Evolutionary conservation across 2,888 invertebrate genomes (phyloP), one percentile per base, ranked within the genome.

Genomic region (Acleris laterana): DNA sequence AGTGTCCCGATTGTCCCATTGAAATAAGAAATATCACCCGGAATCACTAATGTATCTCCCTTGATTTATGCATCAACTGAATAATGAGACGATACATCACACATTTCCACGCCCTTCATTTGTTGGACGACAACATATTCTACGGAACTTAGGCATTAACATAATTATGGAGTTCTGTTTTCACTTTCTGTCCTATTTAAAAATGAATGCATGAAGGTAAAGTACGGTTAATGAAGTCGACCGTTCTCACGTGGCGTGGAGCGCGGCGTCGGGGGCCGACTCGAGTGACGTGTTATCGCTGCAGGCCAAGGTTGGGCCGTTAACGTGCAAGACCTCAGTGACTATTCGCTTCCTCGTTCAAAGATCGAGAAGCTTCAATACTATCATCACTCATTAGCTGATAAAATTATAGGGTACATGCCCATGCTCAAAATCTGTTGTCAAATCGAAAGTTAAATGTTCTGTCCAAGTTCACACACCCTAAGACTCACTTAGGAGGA

Each of bases 11-110:
- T 80, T 81, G 80, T 80, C 74, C 77, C 78, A 81, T 82, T 80
- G 74, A 75, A 79, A 83, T 83, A 72, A 74, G 71, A 78, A 74
- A 79, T 78, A 79, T 81, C 78, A 32, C 28, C 28, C 50, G 72
- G 82, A 85, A 83, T 86, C 82, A 85, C 71, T 85, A 84, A 87
- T 87, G 84, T 80, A 78, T 78, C 80, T 76, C 72, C 66, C 70
- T 81, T 84, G 85, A 87, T 88, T 84, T 83, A 85, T 78, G 77
- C 79, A 76, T 77, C 73, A 72, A 71, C 71, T 72, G 80, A 75
- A 78, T 79, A 75, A 77, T 77, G 68, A 69, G 74, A 77, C 72
- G 68, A 82, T 81, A 74, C 80, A 79, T 83, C 82, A 78, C 69
- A 70, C 71, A 72, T 74, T 74, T 81, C 73, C 81, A 82, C 85